Percentiles rank a stretch among this genome's conserved stretches.
These are phyloP conservation scores for Laspeyria flexula DNA, from an alignment of 2,888 invertebrate species.

Conservation along the genomic window DNA sequence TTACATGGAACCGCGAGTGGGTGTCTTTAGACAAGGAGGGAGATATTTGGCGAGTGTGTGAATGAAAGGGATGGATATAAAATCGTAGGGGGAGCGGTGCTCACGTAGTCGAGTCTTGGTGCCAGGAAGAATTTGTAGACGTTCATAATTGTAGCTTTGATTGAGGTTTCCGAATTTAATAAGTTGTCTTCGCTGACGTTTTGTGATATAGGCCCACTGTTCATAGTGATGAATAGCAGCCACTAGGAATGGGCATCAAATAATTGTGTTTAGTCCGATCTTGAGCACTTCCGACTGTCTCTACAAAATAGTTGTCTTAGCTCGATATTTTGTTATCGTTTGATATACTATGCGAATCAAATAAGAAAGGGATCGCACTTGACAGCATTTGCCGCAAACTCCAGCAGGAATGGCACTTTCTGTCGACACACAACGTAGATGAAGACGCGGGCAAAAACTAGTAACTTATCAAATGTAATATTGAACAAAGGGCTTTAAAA, in stretches of 20 bases:
- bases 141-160: slow-evolving; percentile 72
- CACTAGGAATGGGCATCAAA: background rate
- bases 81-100: slow-evolving; percentile 59
- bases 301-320: no score
- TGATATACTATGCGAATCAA: no score
- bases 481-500: no score
- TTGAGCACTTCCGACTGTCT: no score
- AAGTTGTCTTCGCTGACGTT: slow-evolving; percentile 49
- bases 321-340: no score
- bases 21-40: slow-evolving; percentile 64
- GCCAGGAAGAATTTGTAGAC: slow-evolving; percentile 78
- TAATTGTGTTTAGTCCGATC: background rate
- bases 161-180: slow-evolving; percentile 74
- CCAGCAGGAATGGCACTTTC: no score
- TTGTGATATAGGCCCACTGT: slow-evolving; percentile 25
- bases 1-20: slow-evolving; percentile 64
- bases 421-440: no score
- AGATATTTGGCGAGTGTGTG: slow-evolving; percentile 23
- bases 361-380: no score
- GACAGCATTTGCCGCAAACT: no score
- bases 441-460: no score
- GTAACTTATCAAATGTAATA: no score
- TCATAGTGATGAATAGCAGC: slow-evolving; percentile 30
- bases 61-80: slow-evolving; percentile 45
- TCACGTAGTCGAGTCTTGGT: slow-evolving; percentile 61